Percentiles rank a stretch among this genome's conserved stretches.
Evolutionary conservation across 2,113 vertebrate genomes (phyloP).

Genomic region (Abramis brama): DNA sequence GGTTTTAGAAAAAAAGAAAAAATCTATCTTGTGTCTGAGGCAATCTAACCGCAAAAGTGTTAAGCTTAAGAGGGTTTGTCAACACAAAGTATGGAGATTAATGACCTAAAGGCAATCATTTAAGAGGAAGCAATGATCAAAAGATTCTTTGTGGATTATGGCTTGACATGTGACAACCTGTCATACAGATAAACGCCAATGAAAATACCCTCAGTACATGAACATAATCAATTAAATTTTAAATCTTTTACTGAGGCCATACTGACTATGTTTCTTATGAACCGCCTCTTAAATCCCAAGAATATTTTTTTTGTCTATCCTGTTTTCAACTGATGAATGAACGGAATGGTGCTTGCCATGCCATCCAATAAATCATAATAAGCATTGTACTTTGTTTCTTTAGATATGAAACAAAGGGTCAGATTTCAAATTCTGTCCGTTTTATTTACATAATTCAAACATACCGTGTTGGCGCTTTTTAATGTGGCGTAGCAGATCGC

Average conservation of each 20-base stretch:
- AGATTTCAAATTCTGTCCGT: too few relatives aligned
- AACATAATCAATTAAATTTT: not conserved
- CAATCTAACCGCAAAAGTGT: not conserved
- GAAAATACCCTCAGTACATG: not conserved
- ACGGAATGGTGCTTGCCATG: too few relatives aligned
- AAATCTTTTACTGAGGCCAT: not conserved
- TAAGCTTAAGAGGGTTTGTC: conserved; percentile 12
- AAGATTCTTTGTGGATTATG: not conserved
- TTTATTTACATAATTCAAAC: too few relatives aligned
- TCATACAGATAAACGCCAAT: not conserved
- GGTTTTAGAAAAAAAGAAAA: not conserved
- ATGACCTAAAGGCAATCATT: not conserved
- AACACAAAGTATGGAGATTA: not conserved
- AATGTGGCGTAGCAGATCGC: too few relatives aligned
- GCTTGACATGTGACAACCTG: not conserved
- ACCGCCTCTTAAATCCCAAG: too few relatives aligned
- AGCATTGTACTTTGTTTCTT: too few relatives aligned
- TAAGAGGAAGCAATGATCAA: conserved; percentile 11
- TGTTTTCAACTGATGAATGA: too few relatives aligned
- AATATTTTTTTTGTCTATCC: too few relatives aligned
- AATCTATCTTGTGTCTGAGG: not conserved
- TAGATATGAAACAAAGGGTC: too few relatives aligned
- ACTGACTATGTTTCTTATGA: not conserved
- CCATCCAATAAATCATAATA: too few relatives aligned
- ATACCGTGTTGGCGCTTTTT: too few relatives aligned